phyloP scores from a whole-genome alignment of 1,140 invertebrate genomes.

The Centruroides vittatus region DNA sequence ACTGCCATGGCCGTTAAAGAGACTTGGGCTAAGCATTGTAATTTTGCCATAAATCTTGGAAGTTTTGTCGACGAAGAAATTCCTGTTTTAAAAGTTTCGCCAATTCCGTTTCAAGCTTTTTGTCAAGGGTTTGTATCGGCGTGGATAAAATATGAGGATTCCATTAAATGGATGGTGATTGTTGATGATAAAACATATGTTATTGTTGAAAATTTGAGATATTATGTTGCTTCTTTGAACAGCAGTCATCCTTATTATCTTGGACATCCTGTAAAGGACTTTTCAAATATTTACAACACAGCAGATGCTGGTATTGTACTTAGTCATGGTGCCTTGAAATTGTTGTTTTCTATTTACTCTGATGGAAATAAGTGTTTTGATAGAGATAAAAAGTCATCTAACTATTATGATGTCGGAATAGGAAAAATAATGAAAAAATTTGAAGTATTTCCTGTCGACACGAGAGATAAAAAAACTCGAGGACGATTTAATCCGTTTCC shows the following conservation, averaged over 20 bases:
- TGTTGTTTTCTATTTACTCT: constrained; percentile 4
- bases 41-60: constrained; percentile 18
- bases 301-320: constrained; percentile 18
- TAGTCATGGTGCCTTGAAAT: constrained; percentile 10
- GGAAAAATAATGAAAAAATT: constrained; percentile 15
- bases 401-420: constrained; percentile 16
- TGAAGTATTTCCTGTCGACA: constrained; percentile 16
- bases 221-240: constrained; percentile 20
- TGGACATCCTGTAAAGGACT: constrained; percentile 19
- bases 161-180: constrained; percentile 31
- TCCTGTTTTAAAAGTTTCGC: constrained; percentile 18
- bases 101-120: constrained; percentile 14
- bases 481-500: constrained; percentile 20
- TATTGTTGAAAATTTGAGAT: constrained; percentile 28
- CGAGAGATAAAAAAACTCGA: constrained; percentile 13
- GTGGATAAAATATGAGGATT: constrained; percentile 17
- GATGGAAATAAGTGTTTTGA: constrained; percentile 4
- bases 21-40: constrained; percentile 23
- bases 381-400: neutral
- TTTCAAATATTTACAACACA: constrained; percentile 18
- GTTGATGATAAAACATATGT: constrained; percentile 32
- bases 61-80: constrained; percentile 17
- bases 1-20: constrained; percentile 16
- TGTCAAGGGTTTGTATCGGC: constrained; percentile 15
- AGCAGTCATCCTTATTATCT: constrained; percentile 15